These are phyloP conservation scores for Pterostichus madidus DNA, from an alignment of 2,888 invertebrate species.

Conservation along the genomic window DNA sequence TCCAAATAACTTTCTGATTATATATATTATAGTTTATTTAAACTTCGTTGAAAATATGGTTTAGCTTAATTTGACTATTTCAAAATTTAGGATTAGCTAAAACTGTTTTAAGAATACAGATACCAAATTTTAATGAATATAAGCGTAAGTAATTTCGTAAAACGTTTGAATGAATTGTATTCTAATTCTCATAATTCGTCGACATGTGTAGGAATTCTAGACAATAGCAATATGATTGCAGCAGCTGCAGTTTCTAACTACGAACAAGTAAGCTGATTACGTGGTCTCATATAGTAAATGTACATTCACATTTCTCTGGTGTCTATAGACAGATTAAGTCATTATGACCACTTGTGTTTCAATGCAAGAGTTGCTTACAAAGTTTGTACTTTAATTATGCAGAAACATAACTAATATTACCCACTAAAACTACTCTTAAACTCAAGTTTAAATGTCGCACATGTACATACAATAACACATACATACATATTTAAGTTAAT, in stretches of 20 bases:
- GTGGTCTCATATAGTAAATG: constrained; percentile 43
- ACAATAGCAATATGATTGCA: constrained; percentile 50
- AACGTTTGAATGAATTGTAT: not conserved
- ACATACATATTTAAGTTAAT: not conserved
- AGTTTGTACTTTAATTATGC: constrained; percentile 29
- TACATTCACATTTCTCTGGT: constrained; percentile 39
- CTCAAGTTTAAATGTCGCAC: not conserved
- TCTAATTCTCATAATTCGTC: not conserved
- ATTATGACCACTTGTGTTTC: constrained; percentile 47
- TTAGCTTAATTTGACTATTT: too few relatives aligned
- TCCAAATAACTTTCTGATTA: too few relatives aligned
- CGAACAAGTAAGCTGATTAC: constrained; percentile 52
- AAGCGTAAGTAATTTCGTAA: not conserved
- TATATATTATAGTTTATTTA: too few relatives aligned
- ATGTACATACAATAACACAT: not conserved
- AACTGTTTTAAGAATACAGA: too few relatives aligned
- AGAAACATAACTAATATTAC: constrained; percentile 15
- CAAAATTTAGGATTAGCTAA: too few relatives aligned
- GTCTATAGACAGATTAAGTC: constrained; percentile 45
- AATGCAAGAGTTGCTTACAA: constrained; percentile 30
- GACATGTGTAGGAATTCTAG: constrained; percentile 1
- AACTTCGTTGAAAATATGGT: too few relatives aligned
- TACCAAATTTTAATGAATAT: too few relatives aligned
- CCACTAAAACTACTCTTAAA: not conserved
- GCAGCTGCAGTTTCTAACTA: constrained; percentile 42